Percentiles rank a stretch among this genome's conserved stretches.
Conservation (phyloP, 2,888 invertebrate genomes). For the Drosophila eohydei region DNA sequence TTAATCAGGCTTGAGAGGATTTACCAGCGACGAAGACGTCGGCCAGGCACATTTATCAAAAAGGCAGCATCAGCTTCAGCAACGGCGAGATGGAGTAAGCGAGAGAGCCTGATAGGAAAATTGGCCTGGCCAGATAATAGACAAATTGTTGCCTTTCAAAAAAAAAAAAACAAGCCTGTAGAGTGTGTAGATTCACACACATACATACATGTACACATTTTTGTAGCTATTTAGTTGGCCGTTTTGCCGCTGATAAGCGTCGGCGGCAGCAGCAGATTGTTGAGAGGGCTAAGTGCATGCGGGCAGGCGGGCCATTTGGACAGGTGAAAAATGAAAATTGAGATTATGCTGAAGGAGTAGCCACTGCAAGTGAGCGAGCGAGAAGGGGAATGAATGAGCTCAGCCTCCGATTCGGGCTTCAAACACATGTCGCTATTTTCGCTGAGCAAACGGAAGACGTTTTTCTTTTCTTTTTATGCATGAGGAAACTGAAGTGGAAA, state of each 20-base stretch:
- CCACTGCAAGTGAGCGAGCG: not conserved
- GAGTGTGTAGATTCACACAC: not conserved
- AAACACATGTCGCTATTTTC: constrained; percentile 70
- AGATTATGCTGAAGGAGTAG: constrained; percentile 64
- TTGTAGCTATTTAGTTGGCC: constrained; percentile 57
- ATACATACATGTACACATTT: not conserved
- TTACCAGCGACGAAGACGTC: constrained; percentile 39
- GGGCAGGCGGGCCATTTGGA: constrained; percentile 58
- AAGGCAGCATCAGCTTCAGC: constrained; percentile 39
- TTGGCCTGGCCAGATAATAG: constrained; percentile 69
- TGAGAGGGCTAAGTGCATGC: constrained; percentile 62
- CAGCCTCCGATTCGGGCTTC: constrained; percentile 43
- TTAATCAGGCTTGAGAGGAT: constrained; percentile 79
- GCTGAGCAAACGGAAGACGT: constrained; percentile 65
- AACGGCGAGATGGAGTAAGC: not conserved
- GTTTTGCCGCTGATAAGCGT: constrained; percentile 71
- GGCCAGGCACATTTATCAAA: constrained; percentile 63
- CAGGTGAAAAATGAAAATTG: constrained; percentile 78
- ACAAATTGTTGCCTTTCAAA: constrained; percentile 64
- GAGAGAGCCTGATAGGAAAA: constrained; percentile 33
- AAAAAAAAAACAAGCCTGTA: constrained; percentile 21
- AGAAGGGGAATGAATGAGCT: not conserved
- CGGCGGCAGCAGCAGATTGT: constrained; percentile 26
- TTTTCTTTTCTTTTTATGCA: constrained; percentile 55
- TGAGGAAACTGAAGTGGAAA: constrained; percentile 76